These are phyloP conservation scores for Lordiphosa collinella DNA, from an alignment of 1,140 invertebrate species.

Conservation along the genomic window DNA sequence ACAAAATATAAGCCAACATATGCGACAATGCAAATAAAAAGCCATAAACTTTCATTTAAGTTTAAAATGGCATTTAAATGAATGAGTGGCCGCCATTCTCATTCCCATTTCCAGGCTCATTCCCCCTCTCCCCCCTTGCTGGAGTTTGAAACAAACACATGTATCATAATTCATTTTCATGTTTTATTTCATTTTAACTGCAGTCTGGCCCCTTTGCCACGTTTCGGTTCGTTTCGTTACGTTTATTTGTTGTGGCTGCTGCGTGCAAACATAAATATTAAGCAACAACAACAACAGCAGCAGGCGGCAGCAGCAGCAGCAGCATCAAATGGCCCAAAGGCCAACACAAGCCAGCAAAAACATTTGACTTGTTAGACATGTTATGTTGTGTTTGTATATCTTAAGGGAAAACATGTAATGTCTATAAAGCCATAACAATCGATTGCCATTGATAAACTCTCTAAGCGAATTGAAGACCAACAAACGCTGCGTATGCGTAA, in stretches of 20 bases:
- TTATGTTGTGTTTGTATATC: slow-evolving; percentile 34
- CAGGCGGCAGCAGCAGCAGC: too few species aligned
- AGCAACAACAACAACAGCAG: slow-evolving; percentile 26
- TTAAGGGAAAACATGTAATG: slow-evolving; percentile 10
- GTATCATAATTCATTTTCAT: slow-evolving; percentile 78
- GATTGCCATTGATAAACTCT: slow-evolving; percentile 45
- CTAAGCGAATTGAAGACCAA: slow-evolving; percentile 26
- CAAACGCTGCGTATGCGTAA: slow-evolving; percentile 41
- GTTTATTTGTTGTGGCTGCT: slow-evolving; percentile 55
- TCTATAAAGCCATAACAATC: slow-evolving; percentile 47
- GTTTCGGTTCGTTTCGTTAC: slow-evolving; percentile 2
- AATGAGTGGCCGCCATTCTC: slow-evolving; percentile 58
- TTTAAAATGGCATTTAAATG: slow-evolving; percentile 79
- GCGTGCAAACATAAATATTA: slow-evolving; percentile 70
- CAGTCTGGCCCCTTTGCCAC: slow-evolving; percentile 18
- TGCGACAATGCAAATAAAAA: slow-evolving; percentile 73
- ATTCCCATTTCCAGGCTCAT: slow-evolving; percentile 16
- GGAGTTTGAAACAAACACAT: slow-evolving; percentile 61
- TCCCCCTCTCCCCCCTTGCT: slow-evolving; percentile 11
- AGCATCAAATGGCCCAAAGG: slow-evolving; percentile 26
- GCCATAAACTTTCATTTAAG: slow-evolving; percentile 79
- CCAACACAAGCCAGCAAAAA: slow-evolving; percentile 16
- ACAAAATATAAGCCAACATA: slow-evolving; percentile 34
- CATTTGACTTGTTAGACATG: slow-evolving; percentile 47
- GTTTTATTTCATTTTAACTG: slow-evolving; percentile 69